Conservation (phyloP, 2,888 invertebrate genomes). For the Eristalis pertinax region DNA sequence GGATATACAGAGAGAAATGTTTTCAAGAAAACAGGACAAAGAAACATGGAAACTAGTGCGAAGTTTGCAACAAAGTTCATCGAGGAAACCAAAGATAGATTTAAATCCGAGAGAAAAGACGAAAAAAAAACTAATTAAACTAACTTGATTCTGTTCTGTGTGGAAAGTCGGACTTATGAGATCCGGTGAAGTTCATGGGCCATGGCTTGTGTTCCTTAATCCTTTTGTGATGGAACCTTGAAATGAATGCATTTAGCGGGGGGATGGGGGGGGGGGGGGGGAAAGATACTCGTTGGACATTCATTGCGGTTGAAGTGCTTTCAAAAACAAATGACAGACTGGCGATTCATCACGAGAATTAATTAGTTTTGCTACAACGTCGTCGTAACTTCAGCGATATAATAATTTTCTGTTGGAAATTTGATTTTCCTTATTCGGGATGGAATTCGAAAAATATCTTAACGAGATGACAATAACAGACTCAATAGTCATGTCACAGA, state of each 20-base stretch:
- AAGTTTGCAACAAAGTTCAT: constrained; percentile 25
- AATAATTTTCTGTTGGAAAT: not conserved
- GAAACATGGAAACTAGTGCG: not conserved
- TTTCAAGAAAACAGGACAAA: constrained; percentile 1
- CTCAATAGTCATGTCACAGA: no score
- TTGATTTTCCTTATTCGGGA: not conserved
- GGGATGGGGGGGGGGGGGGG: not conserved
- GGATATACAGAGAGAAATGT: constrained; percentile 1
- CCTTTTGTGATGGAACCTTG: not conserved
- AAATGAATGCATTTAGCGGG: not conserved
- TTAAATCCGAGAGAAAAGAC: constrained; percentile 4
- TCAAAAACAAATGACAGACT: not conserved
- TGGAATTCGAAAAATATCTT: no score
- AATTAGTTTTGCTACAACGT: not conserved
- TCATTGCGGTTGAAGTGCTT: not conserved
- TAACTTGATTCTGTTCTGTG: constrained; percentile 11
- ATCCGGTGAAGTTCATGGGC: not conserved
- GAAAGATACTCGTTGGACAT: not conserved
- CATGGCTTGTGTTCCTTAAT: not conserved
- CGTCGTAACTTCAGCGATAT: not conserved
- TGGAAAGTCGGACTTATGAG: not conserved
- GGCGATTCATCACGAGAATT: not conserved
- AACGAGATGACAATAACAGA: no score
- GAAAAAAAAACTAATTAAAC: constrained; percentile 8
- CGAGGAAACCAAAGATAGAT: not conserved